A percentile compares a stretch with the other conserved stretches of the same genome.
phyloP scores from a whole-genome alignment of 1,140 invertebrate species.

The Lepidotrigona ventralis region DNA sequence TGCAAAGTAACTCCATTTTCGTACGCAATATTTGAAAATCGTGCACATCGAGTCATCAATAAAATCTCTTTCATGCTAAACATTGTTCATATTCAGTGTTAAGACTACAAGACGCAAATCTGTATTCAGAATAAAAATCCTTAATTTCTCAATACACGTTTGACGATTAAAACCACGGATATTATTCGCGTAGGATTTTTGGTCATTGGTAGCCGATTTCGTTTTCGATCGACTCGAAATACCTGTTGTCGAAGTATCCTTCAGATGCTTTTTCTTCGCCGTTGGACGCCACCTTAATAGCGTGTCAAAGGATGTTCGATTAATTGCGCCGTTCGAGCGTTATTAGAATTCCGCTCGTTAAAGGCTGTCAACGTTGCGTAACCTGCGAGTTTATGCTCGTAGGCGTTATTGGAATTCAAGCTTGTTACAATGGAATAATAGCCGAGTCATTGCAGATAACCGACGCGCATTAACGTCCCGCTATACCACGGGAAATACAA shows the following conservation, averaged over 20 bases:
- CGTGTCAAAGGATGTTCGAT: slow-evolving; percentile 12
- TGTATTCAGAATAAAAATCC: no score
- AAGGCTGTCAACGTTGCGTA: slow-evolving; percentile 6
- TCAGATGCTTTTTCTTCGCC: no score
- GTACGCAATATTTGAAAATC: no score
- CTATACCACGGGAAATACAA: not conserved
- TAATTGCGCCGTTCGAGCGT: slow-evolving; percentile 11
- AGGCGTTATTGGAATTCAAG: slow-evolving; percentile 8
- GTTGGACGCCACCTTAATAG: not conserved
- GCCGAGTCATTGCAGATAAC: not conserved
- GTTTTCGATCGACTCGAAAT: not conserved
- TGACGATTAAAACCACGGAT: no score
- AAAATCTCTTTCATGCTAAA: no score
- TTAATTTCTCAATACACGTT: no score
- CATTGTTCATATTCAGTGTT: no score
- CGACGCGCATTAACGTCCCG: not conserved
- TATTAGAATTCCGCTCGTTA: slow-evolving; percentile 8
- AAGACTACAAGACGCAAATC: no score
- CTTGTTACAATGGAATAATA: slow-evolving; percentile 12
- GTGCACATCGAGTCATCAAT: no score
- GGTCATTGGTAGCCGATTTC: not conserved
- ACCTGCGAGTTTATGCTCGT: not conserved
- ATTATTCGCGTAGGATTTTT: not conserved
- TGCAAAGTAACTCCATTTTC: no score
- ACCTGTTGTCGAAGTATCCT: not conserved